Evolutionary conservation across 1,140 invertebrate species (phyloP), one percentile per base, ranked within the genome.

Genomic region (Varroa destructor): DNA sequence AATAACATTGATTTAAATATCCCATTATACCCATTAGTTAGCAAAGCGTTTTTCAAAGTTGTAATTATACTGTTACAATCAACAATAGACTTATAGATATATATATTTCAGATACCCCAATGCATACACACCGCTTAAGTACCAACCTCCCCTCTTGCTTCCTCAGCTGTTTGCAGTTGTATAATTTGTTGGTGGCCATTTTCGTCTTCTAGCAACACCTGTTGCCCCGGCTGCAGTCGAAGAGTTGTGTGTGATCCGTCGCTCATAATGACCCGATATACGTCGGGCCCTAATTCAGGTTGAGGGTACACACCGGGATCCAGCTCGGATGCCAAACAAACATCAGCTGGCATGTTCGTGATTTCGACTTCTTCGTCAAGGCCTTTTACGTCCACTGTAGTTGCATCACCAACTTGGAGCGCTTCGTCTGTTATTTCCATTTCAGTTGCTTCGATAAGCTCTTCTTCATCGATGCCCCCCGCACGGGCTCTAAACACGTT

Each of bases 281-380:
- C 40, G 12, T 67, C 40, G 40, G 46, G 46, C 12, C 61, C 61
- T 12, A 40, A 14, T 2, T 67, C 61, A 46, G 61, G 37, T 40
- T 67, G 61, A 12, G 61, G 61, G 37, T 67, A 67, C 14, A 67
- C 61, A 37, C 37, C 37, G 1, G 61, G 61, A 51, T 51, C 46
- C 3, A 51, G 46, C 8, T 51, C 46, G 46, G 46, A 51, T 8
- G 46, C 8, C 46, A 51, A 8, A 8, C 46, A 51, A 8, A 51
- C 46, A 3, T 51, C 46, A 51, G 46, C 46, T 4, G 61, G 61
- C 12, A 67, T 67, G 37, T 67, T 46, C 12, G 40, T n/a, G 36
- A 67, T 67, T 40, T 67, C 61, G 61, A 67, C 36, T 12, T 40
- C 46, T 67, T 67, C 61, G 40, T 67, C 61, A 40, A 67, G 46